Conservation (phyloP, 2,113 vertebrate genomes). For the Gracilinanus agilis region DNA sequence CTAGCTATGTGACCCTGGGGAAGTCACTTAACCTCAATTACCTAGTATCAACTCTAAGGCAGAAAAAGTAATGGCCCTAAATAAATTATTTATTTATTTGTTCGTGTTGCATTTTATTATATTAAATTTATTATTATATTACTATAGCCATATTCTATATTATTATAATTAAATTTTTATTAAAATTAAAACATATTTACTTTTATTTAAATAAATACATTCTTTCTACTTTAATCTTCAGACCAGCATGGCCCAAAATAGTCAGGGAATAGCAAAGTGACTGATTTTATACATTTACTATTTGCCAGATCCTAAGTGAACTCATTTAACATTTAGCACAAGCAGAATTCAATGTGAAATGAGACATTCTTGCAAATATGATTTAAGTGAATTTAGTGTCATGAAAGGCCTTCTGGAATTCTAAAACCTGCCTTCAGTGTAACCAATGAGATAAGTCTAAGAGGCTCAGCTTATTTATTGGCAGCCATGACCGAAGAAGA, state of each 20-base stretch:
- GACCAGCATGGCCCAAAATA: neutral
- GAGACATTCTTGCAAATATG: neutral
- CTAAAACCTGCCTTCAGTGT: neutral
- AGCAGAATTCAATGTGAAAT: neutral
- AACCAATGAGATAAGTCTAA: neutral
- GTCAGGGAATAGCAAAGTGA: neutral
- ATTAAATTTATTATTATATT: too few relatives aligned
- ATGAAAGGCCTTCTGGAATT: neutral
- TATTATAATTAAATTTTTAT: too few relatives aligned
- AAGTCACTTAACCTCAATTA: too few relatives aligned
- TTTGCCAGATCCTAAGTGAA: neutral
- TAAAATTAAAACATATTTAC: too few relatives aligned
- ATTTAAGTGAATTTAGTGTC: neutral
- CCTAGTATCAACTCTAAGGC: too few relatives aligned
- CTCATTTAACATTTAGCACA: neutral
- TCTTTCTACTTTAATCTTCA: too few relatives aligned
- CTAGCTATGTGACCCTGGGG: too few relatives aligned
- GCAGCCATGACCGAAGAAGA: neutral
- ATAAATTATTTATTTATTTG: too few relatives aligned
- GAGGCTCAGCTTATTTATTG: neutral
- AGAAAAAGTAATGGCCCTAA: too few relatives aligned
- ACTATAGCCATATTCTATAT: too few relatives aligned
- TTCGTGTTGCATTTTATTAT: too few relatives aligned
- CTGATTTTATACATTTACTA: neutral
- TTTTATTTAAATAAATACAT: too few relatives aligned